Base-by-base conservation (phyloP, 1,140 invertebrate genomes). In the Neuroterus valhalla region DNA sequence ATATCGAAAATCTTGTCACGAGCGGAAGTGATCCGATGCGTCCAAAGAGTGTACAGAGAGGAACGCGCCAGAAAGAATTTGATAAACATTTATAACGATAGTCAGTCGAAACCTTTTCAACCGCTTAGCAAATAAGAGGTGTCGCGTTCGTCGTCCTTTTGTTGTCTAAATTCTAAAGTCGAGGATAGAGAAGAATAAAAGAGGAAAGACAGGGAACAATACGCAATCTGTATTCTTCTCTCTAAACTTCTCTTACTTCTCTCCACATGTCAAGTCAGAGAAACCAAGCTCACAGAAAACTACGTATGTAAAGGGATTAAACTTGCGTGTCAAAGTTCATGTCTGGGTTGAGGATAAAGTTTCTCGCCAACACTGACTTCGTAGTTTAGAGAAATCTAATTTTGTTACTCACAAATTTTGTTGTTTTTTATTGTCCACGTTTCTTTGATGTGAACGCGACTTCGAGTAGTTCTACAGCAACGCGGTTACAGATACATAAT, bases 101-200 rank as follows among this genome's bases (percentile, higher is more conserved):
- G 76, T 78, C 71, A 75, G 75, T 79, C 74, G 72, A 78, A 79
- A 75, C 55, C 48, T 83, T 82, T 83, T 83, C 76, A 80, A 83
- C 82, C 74, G 82, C 74, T 75, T 79, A 83, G 77, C 12, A 50
- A 77, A 68, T 82, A 82, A 82, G 77, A 79, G 52, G 71, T 80
- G 76, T 81, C 75, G 76, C 72, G 75, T 67, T 81, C 74, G 75
- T 78, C 75, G 75, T 78, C 75, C 76, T 80, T 79, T 79, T 48
- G 70, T 82, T 75, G 69, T 80, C 77, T 78, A 80, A 78, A 83
- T 66, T 80, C 77, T 78, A 80, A 78, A 83, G 68, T 80, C 72
- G 72, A 78, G 68, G 77, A 75, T 78, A 81, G 74, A 74, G 77
- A 68, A 77, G 66, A 73, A 48, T 76, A 62, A 73, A 66, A 74